Evolutionary conservation across 2,797 vertebrate genomes (phyloP).

Genomic region (Triplophysa yarkandensis): DNA sequence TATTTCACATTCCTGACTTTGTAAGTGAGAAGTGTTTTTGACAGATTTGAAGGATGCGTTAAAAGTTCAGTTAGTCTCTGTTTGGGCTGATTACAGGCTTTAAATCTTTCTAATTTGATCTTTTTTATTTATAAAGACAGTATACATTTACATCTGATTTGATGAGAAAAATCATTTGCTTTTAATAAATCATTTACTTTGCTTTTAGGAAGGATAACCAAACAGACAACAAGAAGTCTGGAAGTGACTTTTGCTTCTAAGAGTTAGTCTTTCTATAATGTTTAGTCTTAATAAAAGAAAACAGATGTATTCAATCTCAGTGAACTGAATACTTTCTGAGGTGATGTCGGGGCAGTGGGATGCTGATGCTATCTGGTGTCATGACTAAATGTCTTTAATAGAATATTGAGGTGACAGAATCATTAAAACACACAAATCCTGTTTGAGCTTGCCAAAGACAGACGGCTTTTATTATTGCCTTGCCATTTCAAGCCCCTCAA

Average conservation of each 20-base stretch:
- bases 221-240: background rate
- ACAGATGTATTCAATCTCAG: background rate
- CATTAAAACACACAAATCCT: constrained; percentile 40
- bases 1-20: too few species aligned
- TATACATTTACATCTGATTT: too few species aligned
- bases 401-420: constrained; percentile 26
- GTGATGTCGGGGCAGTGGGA: background rate
- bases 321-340: background rate
- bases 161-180: too few species aligned
- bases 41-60: too few species aligned
- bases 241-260: background rate
- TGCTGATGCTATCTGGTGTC: constrained; percentile 8
- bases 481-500: constrained; percentile 16
- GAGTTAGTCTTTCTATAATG: too few species aligned
- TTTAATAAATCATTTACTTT: background rate
- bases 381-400: constrained; percentile 11
- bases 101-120: too few species aligned
- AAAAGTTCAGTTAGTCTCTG: too few species aligned
- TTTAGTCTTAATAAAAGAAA: background rate
- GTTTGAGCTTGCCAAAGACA: constrained; percentile 2
- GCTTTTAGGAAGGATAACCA: background rate
- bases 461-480: constrained; percentile 28
- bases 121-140: too few species aligned
- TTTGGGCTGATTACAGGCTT: too few species aligned
- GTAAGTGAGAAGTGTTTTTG: too few species aligned